phyloP scores from a whole-genome alignment of 2,113 vertebrate species.

The Andinoacara biseriatus region DNA sequence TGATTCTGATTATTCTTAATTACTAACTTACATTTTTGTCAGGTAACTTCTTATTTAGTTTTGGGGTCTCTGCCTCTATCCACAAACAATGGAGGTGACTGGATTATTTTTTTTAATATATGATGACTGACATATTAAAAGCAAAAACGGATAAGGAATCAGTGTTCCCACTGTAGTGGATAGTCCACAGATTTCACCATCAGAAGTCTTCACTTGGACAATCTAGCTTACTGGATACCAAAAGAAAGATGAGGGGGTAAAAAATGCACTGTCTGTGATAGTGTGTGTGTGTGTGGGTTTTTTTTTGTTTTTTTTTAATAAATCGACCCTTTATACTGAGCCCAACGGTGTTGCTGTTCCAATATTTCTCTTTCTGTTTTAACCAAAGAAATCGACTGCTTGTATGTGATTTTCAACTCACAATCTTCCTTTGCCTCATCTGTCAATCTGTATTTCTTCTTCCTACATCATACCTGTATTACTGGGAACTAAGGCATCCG shows the following conservation, averaged over 20 bases:
- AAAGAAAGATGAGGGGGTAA: background rate
- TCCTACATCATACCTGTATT: constrained; percentile 38
- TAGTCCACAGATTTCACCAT: background rate
- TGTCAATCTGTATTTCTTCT: constrained; percentile 20
- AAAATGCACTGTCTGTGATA: background rate
- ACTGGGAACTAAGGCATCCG: constrained; percentile 37
- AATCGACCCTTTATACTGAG: constrained; percentile 11
- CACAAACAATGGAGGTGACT: background rate
- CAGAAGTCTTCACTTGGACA: background rate
- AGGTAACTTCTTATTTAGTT: background rate
- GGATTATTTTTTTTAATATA: background rate
- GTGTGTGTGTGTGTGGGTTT: background rate
- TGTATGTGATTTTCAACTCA: constrained; percentile 28
- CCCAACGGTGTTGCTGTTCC: constrained; percentile 15
- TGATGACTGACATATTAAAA: background rate
- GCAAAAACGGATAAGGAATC: background rate
- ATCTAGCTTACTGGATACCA: background rate
- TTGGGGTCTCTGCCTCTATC: background rate
- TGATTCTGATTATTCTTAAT: no score
- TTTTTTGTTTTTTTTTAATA: background rate
- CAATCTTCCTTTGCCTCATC: constrained; percentile 34
- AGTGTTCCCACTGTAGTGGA: rapidly evolving
- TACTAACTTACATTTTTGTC: background rate
- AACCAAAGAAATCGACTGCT: constrained; percentile 26
- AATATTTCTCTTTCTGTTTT: constrained; percentile 15